Percentiles rank a stretch among this genome's conserved stretches.
Conservation (phyloP, 2,113 vertebrate species). For the Cinclus cinclus region DNA sequence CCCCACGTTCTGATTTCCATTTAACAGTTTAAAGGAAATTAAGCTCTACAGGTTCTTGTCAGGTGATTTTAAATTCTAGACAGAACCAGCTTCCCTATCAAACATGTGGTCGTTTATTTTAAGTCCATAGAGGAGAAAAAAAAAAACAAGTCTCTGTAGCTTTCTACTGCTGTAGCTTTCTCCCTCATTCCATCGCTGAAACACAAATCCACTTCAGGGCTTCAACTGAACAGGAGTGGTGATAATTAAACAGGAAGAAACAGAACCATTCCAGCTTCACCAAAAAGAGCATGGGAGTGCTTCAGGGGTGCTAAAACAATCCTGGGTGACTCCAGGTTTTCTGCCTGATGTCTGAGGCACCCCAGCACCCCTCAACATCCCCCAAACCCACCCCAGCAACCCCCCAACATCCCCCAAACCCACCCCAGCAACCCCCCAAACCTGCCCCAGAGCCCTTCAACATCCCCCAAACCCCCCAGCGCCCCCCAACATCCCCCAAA, state of each 20-base stretch:
- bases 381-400: neutral
- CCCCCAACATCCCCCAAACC: neutral
- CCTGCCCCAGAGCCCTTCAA: too few relatives aligned
- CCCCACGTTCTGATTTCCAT: neutral
- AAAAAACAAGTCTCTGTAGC: neutral
- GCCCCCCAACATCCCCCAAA: neutral
- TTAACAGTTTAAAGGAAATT: conserved; percentile 26
- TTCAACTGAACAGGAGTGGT: neutral
- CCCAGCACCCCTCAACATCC: too few relatives aligned
- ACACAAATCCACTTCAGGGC: neutral
- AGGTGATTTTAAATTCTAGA: conserved; percentile 5
- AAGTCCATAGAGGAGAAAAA: neutral
- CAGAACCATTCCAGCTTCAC: neutral
- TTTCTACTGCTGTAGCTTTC: neutral
- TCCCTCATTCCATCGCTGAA: neutral
- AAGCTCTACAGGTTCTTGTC: conserved; percentile 11
- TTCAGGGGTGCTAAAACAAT: neutral
- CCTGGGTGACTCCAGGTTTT: neutral
- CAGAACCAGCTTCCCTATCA: neutral
- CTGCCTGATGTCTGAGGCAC: neutral
- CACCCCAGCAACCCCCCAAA: neutral
- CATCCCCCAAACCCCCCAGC: neutral
- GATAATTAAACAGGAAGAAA: neutral
- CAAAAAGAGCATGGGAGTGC: fast-evolving
- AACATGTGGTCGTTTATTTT: neutral